Conservation (phyloP, 2,797 vertebrate genomes). For the Apodemus agrarius region DNA sequence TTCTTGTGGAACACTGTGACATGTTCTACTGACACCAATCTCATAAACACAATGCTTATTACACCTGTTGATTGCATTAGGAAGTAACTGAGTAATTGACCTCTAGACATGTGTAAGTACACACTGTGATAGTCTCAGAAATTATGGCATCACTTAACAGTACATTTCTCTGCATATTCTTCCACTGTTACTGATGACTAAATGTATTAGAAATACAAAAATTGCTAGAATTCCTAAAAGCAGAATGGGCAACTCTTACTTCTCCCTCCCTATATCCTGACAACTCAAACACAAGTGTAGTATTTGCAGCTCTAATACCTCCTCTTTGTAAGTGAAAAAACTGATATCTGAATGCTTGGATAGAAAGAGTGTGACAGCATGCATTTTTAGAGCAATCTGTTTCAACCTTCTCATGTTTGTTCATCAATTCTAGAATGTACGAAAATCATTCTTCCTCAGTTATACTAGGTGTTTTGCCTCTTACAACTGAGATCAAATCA, state of each 20-base stretch:
- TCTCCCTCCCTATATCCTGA: neutral
- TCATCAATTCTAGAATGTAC: neutral
- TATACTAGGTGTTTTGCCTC: neutral
- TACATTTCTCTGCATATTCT: neutral
- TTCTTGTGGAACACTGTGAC: neutral
- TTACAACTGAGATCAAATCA: neutral
- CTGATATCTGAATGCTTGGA: neutral
- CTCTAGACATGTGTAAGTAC: neutral
- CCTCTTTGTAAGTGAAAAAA: neutral
- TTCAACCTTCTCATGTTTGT: neutral
- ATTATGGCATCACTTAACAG: neutral
- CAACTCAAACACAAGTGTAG: constrained; percentile 7
- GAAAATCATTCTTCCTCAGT: neutral
- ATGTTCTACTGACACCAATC: neutral
- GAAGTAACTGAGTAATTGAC: neutral
- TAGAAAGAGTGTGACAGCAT: neutral
- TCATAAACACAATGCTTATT: neutral
- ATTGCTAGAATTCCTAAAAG: neutral
- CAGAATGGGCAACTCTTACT: neutral
- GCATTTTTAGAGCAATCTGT: neutral
- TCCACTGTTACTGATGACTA: neutral
- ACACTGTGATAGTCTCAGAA: neutral
- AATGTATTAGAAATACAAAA: constrained; percentile 3
- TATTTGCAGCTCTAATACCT: neutral
- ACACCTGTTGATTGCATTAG: neutral